phyloP scores from a whole-genome alignment of 2,888 invertebrate species.

The Dioctria linearis region DNA sequence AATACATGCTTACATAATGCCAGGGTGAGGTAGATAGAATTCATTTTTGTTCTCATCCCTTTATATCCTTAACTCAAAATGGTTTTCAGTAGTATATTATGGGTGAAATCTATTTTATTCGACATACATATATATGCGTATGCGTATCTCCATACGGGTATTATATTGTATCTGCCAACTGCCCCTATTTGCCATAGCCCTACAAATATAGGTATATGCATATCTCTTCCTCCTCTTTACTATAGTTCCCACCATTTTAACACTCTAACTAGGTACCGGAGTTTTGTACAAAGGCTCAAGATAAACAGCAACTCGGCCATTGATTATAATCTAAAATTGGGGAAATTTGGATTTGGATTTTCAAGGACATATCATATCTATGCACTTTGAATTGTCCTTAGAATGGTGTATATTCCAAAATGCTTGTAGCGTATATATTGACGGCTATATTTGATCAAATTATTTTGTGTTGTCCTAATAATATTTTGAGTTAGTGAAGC shows the following conservation, averaged over 20 bases:
- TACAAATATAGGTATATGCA: not conserved
- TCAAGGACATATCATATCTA: not conserved
- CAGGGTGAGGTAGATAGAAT: not conserved
- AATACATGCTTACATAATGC: not conserved
- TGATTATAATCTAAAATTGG: slow-evolving; percentile 25
- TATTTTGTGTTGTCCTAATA: no score
- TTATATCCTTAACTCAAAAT: not conserved
- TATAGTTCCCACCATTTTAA: not conserved
- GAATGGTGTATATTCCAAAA: no score
- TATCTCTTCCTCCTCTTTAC: not conserved
- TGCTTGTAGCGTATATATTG: no score
- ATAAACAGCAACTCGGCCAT: slow-evolving; percentile 38
- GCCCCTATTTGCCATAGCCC: not conserved
- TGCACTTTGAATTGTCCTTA: not conserved
- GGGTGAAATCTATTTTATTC: slow-evolving; percentile 8
- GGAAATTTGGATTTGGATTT: not conserved
- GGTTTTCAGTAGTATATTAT: not conserved
- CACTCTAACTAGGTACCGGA: not conserved
- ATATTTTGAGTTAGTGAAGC: no score
- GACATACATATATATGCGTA: no score
- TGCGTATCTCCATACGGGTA: slow-evolving; percentile 3
- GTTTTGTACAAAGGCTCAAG: slow-evolving; percentile 7
- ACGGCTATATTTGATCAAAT: no score
- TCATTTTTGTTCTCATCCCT: slow-evolving; percentile 6
- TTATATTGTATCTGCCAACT: not conserved